Conservation (phyloP, 1,140 invertebrate species). For the Penaeus indicus region DNA sequence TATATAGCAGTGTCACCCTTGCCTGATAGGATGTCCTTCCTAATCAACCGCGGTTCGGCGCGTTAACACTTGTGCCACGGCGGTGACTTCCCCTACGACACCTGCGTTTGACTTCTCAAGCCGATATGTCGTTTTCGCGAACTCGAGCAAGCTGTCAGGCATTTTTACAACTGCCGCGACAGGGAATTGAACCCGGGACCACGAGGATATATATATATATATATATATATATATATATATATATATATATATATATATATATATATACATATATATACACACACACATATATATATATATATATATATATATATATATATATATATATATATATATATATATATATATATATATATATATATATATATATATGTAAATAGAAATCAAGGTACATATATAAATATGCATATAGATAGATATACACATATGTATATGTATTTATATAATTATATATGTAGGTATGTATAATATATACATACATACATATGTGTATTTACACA, state of each 20-base stretch:
- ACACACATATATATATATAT: slow-evolving; percentile 14
- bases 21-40: no score
- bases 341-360: slow-evolving; percentile 14
- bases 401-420: neutral
- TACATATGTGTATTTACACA: no score
- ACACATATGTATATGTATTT: slow-evolving; percentile 1
- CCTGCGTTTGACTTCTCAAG: no score
- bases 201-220: neutral
- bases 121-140: no score
- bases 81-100: no score
- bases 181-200: no score
- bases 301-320: slow-evolving; percentile 14
- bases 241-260: slow-evolving; percentile 14
- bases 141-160: no score
- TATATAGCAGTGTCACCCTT: no score
- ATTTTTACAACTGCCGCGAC: no score
- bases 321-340: slow-evolving; percentile 14
- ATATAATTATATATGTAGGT: neutral
- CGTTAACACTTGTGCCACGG: no score
- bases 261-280: slow-evolving; percentile 14
- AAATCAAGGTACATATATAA: neutral
- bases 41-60: no score
- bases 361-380: neutral
- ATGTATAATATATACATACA: slow-evolving; percentile 7
- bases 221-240: slow-evolving; percentile 7